Evolutionary conservation across 2,113 vertebrate species (phyloP).

Genomic region (Dasyurus viverrinus): DNA sequence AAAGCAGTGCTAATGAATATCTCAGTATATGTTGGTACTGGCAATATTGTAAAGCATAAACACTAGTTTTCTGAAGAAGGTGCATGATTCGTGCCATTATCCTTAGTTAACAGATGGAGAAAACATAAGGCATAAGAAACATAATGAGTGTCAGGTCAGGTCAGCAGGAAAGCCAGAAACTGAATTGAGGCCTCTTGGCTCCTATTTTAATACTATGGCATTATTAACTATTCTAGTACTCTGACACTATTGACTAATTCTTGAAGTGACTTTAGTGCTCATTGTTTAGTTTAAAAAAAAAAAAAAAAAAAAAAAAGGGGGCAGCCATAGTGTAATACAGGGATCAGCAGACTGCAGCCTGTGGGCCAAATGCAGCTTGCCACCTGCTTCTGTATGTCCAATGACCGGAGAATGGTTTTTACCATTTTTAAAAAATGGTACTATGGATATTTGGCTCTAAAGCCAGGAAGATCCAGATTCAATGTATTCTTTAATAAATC

Average conservation of each 20-base stretch:
- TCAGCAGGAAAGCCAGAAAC: background rate
- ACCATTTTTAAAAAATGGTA: background rate
- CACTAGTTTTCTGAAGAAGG: background rate
- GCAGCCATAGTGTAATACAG: background rate
- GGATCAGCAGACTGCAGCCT: background rate
- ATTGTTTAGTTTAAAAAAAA: background rate
- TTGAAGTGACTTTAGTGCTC: background rate
- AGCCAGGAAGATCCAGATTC: background rate
- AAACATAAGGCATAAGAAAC: background rate
- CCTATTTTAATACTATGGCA: background rate
- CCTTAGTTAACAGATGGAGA: background rate
- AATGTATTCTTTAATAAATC: background rate
- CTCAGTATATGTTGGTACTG: background rate
- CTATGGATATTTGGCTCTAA: background rate
- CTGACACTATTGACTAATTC: background rate
- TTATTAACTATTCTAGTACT: background rate
- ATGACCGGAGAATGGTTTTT: background rate
- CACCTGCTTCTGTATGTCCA: background rate
- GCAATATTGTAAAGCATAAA: background rate
- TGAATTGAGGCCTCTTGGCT: background rate
- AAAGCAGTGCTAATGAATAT: background rate
- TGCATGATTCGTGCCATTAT: rapidly evolving
- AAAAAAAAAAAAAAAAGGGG: too few species aligned
- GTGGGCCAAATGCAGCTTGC: background rate
- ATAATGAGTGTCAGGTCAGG: background rate